A percentile compares a stretch with the other conserved stretches of the same genome.
These are phyloP conservation scores for Myoxocephalus aenaeus DNA, from an alignment of 2,797 vertebrate genomes.

Conservation along the genomic window DNA sequence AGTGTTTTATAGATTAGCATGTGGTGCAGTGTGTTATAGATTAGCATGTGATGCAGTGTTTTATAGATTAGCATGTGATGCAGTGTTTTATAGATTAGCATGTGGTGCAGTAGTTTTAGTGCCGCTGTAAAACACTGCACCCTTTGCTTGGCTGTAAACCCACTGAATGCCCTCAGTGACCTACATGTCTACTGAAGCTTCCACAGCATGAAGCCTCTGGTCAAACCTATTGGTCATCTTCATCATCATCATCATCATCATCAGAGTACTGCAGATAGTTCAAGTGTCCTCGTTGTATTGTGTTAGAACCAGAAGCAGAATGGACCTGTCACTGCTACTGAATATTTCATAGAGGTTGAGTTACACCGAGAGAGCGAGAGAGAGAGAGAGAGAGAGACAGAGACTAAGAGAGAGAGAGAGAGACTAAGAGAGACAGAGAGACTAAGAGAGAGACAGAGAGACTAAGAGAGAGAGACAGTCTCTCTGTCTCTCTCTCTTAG, in stretches of 20 bases:
- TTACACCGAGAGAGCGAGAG: neutral
- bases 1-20: too few species aligned
- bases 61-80: too few species aligned
- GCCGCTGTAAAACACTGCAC: too few species aligned
- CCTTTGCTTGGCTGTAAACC: too few species aligned
- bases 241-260: neutral
- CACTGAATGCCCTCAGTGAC: too few species aligned
- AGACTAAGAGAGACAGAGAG: neutral
- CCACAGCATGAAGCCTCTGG: neutral
- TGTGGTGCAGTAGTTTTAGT: too few species aligned
- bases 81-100: too few species aligned
- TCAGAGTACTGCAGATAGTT: neutral
- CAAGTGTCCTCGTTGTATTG: neutral
- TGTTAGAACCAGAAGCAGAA: too few species aligned
- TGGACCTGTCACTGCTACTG: neutral
- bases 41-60: too few species aligned
- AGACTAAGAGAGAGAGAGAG: neutral
- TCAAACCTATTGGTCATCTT: neutral
- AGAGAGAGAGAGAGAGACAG: neutral
- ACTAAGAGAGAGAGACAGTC: neutral
- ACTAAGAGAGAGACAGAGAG: too few species aligned
- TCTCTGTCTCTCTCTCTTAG: too few species aligned
- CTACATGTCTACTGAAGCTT: neutral
- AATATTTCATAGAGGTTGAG: neutral
- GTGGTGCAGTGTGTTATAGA: too few species aligned